phyloP scores from a whole-genome alignment of 1,140 invertebrate species.

The Teleogryllus occipitalis region DNA sequence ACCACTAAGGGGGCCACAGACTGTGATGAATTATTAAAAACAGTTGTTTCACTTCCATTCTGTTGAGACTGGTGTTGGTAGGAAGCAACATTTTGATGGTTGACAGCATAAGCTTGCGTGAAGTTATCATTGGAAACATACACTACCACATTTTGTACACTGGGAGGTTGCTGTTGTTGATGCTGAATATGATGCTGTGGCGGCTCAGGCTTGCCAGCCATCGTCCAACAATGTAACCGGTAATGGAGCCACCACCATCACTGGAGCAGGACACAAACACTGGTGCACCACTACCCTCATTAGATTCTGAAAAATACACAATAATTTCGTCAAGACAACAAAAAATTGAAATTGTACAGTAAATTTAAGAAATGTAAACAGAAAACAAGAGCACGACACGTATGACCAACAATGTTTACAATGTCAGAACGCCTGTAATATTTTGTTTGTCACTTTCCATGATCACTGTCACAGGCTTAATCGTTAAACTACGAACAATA shows the following conservation, averaged over 20 bases:
- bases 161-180: slow-evolving; percentile 25
- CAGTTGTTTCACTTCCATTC: slow-evolving; percentile 29
- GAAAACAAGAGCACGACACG: no score
- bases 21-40: slow-evolving; percentile 8
- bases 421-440: slow-evolving; percentile 24
- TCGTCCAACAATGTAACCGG: slow-evolving; percentile 29
- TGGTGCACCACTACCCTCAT: slow-evolving; percentile 13
- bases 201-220: slow-evolving; percentile 41
- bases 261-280: slow-evolving; percentile 19
- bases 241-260: slow-evolving; percentile 23
- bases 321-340: background rate
- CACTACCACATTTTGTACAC: slow-evolving; percentile 40
- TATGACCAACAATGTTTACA: no score
- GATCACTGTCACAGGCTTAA: no score
- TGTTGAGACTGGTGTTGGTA: slow-evolving; percentile 27
- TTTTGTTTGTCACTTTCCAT: no score
- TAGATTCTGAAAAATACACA: slow-evolving; percentile 20
- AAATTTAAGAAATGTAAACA: no score
- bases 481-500: no score
- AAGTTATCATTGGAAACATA: slow-evolving; percentile 41
- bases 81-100: slow-evolving; percentile 33
- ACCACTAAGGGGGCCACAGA: slow-evolving; percentile 18
- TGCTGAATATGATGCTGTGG: slow-evolving; percentile 34
- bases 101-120: slow-evolving; percentile 30
- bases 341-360: no score